Conservation (phyloP, 2,888 invertebrate species). For the Archips crataeganus region DNA sequence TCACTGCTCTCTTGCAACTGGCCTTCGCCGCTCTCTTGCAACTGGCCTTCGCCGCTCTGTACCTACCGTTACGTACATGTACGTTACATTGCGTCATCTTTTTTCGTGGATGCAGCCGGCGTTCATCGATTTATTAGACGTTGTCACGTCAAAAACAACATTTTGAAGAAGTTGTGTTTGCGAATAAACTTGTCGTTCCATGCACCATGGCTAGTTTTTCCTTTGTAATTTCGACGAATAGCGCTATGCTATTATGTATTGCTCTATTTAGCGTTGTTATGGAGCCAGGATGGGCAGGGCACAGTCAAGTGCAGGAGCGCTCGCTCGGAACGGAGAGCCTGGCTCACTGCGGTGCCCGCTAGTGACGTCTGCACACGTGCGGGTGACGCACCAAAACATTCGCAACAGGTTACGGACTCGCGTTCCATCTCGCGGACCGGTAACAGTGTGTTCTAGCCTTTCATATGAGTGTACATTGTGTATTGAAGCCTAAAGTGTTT, state of each 20-base stretch:
- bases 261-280: slow-evolving; percentile 73
- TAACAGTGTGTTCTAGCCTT: slow-evolving; percentile 19
- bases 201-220: slow-evolving; percentile 22
- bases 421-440: slow-evolving; percentile 18
- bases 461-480: background rate
- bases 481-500: background rate
- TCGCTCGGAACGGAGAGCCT: slow-evolving; percentile 72
- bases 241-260: slow-evolving; percentile 49
- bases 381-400: slow-evolving; percentile 62
- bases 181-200: slow-evolving; percentile 39
- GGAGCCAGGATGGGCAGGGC: slow-evolving; percentile 72
- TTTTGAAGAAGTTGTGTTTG: background rate
- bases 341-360: slow-evolving; percentile 74
- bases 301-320: slow-evolving; percentile 82
- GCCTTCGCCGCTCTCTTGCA: no score
- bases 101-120: no score
- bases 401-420: slow-evolving; percentile 41
- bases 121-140: no score
- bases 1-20: no score
- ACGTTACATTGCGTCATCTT: no score
- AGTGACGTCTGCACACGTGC: slow-evolving; percentile 76
- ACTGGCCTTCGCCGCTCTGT: no score
- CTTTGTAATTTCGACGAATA: slow-evolving; percentile 1
- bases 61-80: no score
- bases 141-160: background rate